Base-by-base conservation (phyloP, 2,113 vertebrate genomes). In the Ailuropoda melanoleuca region DNA sequence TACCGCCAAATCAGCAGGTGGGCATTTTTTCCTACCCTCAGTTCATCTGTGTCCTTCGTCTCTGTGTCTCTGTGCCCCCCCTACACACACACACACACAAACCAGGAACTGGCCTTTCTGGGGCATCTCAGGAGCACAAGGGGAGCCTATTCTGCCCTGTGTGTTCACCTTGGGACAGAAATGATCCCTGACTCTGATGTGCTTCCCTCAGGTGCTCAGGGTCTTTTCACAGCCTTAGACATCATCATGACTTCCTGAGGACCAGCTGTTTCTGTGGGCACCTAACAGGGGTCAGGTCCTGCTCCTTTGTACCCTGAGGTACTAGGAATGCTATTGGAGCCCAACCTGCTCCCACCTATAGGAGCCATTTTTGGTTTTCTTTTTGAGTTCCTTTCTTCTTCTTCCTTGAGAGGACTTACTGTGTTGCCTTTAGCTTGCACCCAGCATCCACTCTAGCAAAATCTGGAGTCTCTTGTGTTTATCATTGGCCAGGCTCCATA, bases 381-480 rank as follows among this genome's bases (percentile, higher is more conserved):
- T 66, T 66, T 85, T 53, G 26, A 43, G 89, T 85, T 88, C 43
- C 14, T 23, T 48, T n/a, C 31, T 84, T 48, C 64, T 17, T 56
- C n/a, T 77, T 58, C 48, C 60, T 66, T 66, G 23, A 77, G 39
- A 86, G 29, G 72, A 43, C 60, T 93, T 53, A 78, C 50, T 82
- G 4, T 87, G 70, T 37, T 90, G 10, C 66, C 87, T 90, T 23
- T 70, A 46, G 1, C 55, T 95, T 13, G 92, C 87, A 96, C 77
- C 90, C 92, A 88, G 39, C 50, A 2, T 80, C 87, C 18, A 50
- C 70, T 96, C 53, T 37, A 78, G 64, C 77, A 50, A n/a, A 7
- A 0, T 50, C 66, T 50, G 23, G 92, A 98, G 84, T 34, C 60
- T n/a, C 5, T 34, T 43, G n/a, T 86, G 96, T 98, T 97, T 97